Percentiles rank a stretch among this genome's conserved stretches.
Evolutionary conservation across 2,113 vertebrate genomes (phyloP).

Genomic region (Piaya cayana): DNA sequence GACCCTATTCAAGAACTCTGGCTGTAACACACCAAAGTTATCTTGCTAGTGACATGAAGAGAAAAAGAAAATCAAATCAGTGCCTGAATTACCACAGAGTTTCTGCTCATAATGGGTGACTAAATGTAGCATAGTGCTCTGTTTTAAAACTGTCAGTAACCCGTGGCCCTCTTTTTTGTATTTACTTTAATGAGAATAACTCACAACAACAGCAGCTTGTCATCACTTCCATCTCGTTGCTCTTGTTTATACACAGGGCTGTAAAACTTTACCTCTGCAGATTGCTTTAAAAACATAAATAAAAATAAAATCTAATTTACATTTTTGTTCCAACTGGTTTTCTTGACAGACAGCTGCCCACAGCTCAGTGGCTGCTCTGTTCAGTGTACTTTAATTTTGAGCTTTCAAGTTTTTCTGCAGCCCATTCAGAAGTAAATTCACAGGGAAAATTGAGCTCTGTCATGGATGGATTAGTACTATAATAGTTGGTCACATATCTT

Average conservation of each 20-base stretch:
- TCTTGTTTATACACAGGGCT: conserved; percentile 71
- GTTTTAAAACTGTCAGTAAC: conserved; percentile 42
- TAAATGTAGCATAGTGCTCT: neutral
- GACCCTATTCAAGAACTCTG: neutral
- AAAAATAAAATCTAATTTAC: conserved; percentile 81
- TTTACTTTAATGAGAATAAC: conserved; percentile 68
- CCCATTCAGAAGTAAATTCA: conserved; percentile 92
- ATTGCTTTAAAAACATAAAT: conserved; percentile 75
- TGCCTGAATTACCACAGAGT: neutral
- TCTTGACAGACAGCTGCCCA: conserved; percentile 83
- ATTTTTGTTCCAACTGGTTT: conserved; percentile 79
- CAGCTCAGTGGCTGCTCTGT: conserved; percentile 80
- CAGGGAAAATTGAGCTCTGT: conserved; percentile 98
- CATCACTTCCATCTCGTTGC: conserved; percentile 55
- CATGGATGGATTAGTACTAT: conserved; percentile 99
- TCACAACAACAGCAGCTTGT: conserved; percentile 41
- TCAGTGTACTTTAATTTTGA: conserved; percentile 87
- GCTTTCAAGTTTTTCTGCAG: conserved; percentile 84
- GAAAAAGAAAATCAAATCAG: neutral
- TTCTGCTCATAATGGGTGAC: neutral
- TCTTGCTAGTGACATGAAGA: neutral
- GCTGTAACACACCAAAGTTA: neutral
- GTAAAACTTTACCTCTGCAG: conserved; percentile 72
- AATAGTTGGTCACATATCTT: conserved; percentile 98
- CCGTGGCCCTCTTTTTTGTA: neutral